These are phyloP conservation scores for Malacoraja senta DNA, from an alignment of 2,797 vertebrate genomes.

Conservation along the genomic window DNA sequence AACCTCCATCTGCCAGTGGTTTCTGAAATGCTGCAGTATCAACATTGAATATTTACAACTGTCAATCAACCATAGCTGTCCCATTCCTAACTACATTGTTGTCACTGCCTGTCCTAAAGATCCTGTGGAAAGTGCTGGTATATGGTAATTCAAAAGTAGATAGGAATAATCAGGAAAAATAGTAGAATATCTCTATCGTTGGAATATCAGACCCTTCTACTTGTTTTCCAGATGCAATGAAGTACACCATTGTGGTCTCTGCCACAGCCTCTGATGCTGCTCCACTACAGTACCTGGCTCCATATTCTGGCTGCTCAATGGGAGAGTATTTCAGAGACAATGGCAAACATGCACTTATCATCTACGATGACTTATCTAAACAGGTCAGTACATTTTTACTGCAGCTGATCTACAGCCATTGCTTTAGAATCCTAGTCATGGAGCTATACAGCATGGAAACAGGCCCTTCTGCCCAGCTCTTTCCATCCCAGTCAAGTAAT, in stretches of 20 bases:
- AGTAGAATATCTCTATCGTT: neutral
- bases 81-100: neutral
- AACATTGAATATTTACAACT: too few species aligned
- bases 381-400: slow-evolving; percentile 64
- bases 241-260: slow-evolving; percentile 96
- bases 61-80: too few species aligned
- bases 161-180: neutral
- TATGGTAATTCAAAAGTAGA: neutral
- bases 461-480: too few species aligned
- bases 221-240: slow-evolving; percentile 76
- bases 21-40: too few species aligned
- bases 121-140: neutral
- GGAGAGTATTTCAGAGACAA: slow-evolving; percentile 98
- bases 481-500: too few species aligned
- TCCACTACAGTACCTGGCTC: slow-evolving; percentile 92
- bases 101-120: neutral
- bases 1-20: too few species aligned
- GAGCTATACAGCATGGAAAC: too few species aligned
- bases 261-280: slow-evolving; percentile 95
- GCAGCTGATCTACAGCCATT: neutral
- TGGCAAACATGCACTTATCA: slow-evolving; percentile 90
- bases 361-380: slow-evolving; percentile 97
- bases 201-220: neutral
- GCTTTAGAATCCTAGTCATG: neutral
- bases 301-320: slow-evolving; percentile 97